Evolutionary conservation across 2,797 vertebrate genomes (phyloP), one percentile per base, ranked within the genome.

Genomic region (Perodicticus potto): DNA sequence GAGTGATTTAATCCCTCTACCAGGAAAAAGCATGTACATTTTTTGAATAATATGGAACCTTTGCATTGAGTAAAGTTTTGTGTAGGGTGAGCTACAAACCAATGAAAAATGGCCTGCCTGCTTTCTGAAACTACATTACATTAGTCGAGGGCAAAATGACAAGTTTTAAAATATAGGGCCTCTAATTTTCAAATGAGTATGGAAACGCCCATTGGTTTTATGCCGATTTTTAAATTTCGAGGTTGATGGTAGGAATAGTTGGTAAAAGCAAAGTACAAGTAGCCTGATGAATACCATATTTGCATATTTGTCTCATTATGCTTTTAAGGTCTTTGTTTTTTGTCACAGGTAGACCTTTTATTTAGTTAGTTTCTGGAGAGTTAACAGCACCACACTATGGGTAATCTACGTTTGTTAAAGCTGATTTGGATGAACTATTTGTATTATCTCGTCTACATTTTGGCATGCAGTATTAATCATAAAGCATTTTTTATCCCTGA

Each of bases 1-100:
- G 76, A 96, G 61, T 97, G 93, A 94, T 98, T 96, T 95, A 77
- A 97, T 96, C 94, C 97, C 93, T 97, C 55, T 86, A 70, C 93
- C 32, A 45, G 74, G 70, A 96, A 93, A 97, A 96, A 65, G 77
- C 92, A 97, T 97, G 96, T 23, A 95, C 97, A 94, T 81, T 95
- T 89, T 22, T 0, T 87, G 74, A 91, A 32, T 87, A 93, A 93
- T 97, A 97, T 85, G 89, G 84, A 95, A 93, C 95, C 94, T 97
- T 91, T 87, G 13, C 91, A 85, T 0, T 0, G 89, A 97, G 96
- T 53, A 70, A 77, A 73, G 40, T 97, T 94, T 91, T 74, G 63
- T 86, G 49, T 49, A 93, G 73, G 76, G 82, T 78, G 96, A 97
- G 59, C 20, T 65, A 93, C 88, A 97, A 98, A 97, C 37, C 25